A percentile compares a stretch with the other conserved stretches of the same genome.
Conservation (phyloP, 2,888 invertebrate genomes). For the Oscheius myriophilus region DNA sequence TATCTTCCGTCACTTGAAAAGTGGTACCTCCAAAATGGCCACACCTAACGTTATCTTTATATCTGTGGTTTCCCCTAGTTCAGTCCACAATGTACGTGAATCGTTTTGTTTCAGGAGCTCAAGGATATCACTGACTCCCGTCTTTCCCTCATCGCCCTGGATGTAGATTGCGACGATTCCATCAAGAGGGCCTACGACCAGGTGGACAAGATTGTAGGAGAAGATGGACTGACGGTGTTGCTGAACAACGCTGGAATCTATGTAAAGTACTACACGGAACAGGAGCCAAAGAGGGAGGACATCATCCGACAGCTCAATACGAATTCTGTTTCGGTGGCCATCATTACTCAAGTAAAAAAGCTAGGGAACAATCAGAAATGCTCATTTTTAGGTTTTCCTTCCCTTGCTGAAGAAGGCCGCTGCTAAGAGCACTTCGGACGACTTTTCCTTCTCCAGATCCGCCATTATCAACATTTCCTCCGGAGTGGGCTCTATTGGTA, state of each 20-base stretch:
- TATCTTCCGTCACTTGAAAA: no score
- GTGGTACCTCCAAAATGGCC: no score
- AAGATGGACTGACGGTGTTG: constrained; percentile 24
- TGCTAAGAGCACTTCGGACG: constrained; percentile 18
- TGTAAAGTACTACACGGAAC: constrained; percentile 7
- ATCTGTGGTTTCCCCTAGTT: no score
- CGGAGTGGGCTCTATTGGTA: constrained; percentile 41
- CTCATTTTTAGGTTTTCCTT: constrained; percentile 33
- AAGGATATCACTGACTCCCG: constrained; percentile 20
- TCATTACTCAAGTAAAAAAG: constrained; percentile 36
- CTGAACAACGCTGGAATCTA: constrained; percentile 30
- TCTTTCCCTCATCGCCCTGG: constrained; percentile 20
- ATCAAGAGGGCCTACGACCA: constrained; percentile 19
- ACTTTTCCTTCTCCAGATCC: constrained; percentile 40
- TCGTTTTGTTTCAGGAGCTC: constrained; percentile 18
- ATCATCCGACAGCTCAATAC: constrained; percentile 71
- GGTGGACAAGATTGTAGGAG: constrained; percentile 27
- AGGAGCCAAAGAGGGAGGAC: constrained; percentile 14
- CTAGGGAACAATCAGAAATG: neutral
- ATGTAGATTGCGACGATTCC: constrained; percentile 28
- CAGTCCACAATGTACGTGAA: no score
- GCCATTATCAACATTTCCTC: constrained; percentile 56
- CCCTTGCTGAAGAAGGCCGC: constrained; percentile 45
- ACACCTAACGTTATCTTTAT: no score
- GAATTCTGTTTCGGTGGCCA: constrained; percentile 75